Percentiles rank a stretch among this genome's conserved stretches.
Evolutionary conservation across 2,113 vertebrate species (phyloP).

Genomic region (Xiphophorus hellerii): DNA sequence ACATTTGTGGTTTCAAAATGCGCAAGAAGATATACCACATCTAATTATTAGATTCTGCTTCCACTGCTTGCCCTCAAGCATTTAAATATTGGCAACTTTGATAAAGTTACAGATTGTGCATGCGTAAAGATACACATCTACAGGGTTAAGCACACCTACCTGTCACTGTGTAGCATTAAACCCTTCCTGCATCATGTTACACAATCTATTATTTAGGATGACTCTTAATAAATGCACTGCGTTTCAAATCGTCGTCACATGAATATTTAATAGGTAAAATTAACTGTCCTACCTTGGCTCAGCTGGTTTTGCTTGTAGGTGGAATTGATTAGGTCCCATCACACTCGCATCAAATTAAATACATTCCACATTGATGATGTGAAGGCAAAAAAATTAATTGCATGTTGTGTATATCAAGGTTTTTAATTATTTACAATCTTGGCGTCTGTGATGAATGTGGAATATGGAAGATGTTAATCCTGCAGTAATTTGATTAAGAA

Average conservation of each 20-base stretch:
- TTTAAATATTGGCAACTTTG: background rate
- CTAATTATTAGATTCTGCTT: background rate
- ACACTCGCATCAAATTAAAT: background rate
- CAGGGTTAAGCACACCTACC: background rate
- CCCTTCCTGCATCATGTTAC: slow-evolving; percentile 15
- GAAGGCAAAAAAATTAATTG: background rate
- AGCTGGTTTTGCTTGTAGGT: slow-evolving; percentile 23
- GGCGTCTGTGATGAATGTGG: background rate
- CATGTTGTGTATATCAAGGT: slow-evolving; percentile 38
- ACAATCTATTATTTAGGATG: slow-evolving; percentile 55
- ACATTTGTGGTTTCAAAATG: too few relatives aligned
- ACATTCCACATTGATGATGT: slow-evolving; percentile 9
- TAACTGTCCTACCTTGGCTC: background rate
- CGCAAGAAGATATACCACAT: too few relatives aligned
- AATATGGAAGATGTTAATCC: background rate
- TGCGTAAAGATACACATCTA: background rate
- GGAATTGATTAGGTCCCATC: background rate
- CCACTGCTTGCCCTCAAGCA: background rate
- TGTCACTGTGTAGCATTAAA: background rate
- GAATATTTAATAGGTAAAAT: slow-evolving; percentile 56
- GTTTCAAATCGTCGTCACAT: slow-evolving; percentile 42
- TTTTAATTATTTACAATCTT: slow-evolving; percentile 14
- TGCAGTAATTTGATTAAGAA: background rate
- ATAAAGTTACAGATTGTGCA: background rate
- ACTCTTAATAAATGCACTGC: slow-evolving; percentile 54